Percentiles rank a stretch among this genome's conserved stretches.
These are phyloP conservation scores for Antheraea mylitta DNA, from an alignment of 1,140 invertebrate genomes.

Conservation along the genomic window DNA sequence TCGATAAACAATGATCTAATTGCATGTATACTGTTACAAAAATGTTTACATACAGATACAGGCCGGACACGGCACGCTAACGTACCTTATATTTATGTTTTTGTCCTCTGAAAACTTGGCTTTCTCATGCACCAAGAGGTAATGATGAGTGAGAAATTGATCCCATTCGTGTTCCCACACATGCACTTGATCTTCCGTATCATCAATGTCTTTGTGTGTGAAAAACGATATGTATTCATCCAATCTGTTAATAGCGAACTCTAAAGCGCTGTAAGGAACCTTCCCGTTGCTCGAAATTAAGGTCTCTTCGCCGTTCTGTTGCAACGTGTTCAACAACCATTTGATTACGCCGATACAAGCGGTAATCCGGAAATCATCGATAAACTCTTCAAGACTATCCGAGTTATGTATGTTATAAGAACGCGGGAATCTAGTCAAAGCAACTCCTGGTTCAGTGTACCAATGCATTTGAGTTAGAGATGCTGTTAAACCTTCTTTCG, in stretches of 20 bases:
- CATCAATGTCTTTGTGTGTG: slow-evolving; percentile 93
- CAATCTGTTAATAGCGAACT: slow-evolving; percentile 89
- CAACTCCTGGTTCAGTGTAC: slow-evolving; percentile 90
- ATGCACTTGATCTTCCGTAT: slow-evolving; percentile 79
- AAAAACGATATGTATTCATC: slow-evolving; percentile 87
- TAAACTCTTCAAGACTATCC: slow-evolving; percentile 92
- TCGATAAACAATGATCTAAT: slow-evolving; percentile 31
- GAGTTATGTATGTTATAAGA: slow-evolving; percentile 92
- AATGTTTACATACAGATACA: slow-evolving; percentile 18
- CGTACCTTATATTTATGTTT: slow-evolving; percentile 49
- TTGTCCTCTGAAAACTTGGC: slow-evolving; percentile 74
- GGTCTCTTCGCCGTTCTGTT: slow-evolving; percentile 78
- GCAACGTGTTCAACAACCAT: slow-evolving; percentile 83
- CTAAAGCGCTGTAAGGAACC: slow-evolving; percentile 85
- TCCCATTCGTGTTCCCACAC: slow-evolving; percentile 93
- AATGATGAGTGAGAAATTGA: slow-evolving; percentile 88
- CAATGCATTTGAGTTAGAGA: slow-evolving; percentile 93
- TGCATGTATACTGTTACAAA: slow-evolving; percentile 8
- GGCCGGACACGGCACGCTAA: neutral
- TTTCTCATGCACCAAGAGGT: slow-evolving; percentile 84
- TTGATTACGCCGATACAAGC: slow-evolving; percentile 91
- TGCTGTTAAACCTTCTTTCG: slow-evolving; percentile 92
- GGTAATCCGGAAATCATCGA: slow-evolving; percentile 93
- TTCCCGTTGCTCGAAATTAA: slow-evolving; percentile 81
- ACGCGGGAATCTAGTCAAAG: slow-evolving; percentile 90